phyloP scores from a whole-genome alignment of 2,113 vertebrate genomes.

The Halichoerus grypus region DNA sequence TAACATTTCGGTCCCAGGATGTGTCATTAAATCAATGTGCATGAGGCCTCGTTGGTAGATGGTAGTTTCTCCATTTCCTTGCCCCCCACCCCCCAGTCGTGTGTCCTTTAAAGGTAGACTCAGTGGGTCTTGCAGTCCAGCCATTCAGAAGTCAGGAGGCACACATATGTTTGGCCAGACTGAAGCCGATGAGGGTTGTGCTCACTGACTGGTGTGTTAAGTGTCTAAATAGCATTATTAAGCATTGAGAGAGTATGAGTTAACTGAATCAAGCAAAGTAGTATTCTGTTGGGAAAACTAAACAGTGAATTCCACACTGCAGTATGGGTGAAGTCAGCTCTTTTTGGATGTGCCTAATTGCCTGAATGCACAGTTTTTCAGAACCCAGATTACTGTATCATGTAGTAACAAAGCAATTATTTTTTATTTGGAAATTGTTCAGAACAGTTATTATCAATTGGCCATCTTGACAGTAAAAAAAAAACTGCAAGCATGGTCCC shows the following conservation, averaged over 20 bases:
- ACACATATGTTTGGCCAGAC: not conserved
- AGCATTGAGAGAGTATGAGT: not conserved
- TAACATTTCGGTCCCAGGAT: not conserved
- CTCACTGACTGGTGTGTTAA: not conserved
- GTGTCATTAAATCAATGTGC: not conserved
- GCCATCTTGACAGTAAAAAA: conserved; percentile 28
- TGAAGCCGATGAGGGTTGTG: not conserved
- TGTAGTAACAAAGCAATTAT: conserved; percentile 61
- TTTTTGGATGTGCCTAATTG: conserved; percentile 14
- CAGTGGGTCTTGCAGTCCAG: not conserved
- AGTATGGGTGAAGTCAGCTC: not conserved
- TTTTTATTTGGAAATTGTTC: conserved; percentile 60
- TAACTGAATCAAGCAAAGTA: not conserved
- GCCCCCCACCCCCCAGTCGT: fast-evolving
- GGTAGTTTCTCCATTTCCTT: not conserved
- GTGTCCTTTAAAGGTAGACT: not conserved
- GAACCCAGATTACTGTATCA: not conserved
- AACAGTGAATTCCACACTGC: not conserved
- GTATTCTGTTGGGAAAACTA: not conserved
- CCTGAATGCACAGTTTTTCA: not conserved
- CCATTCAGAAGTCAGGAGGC: not conserved
- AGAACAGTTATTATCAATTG: conserved; percentile 49
- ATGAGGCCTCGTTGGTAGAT: not conserved
- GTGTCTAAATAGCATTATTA: not conserved
- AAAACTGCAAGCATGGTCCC: not conserved